Evolutionary conservation across 2,888 invertebrate genomes (phyloP), one percentile per base, ranked within the genome.

Genomic region (Xylophagus ater): DNA sequence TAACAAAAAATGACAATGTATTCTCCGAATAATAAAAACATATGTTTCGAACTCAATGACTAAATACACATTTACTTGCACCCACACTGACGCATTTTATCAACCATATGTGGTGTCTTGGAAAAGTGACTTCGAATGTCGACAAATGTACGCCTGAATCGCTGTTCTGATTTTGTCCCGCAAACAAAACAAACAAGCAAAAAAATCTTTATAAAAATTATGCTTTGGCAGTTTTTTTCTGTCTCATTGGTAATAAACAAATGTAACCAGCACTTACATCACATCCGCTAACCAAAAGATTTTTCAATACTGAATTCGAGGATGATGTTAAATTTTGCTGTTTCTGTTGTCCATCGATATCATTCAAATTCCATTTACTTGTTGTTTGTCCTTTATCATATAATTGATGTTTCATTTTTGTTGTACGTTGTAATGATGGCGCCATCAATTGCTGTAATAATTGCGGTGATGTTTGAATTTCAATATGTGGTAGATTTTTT

Each of bases 241-340:
- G 74, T 58, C 74, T 68, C 63, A 74, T 70, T 55, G 79, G 80
- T 62, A 81, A 78, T 67, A 84, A 73, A 67, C 87, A 87, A 59
- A 82, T 78, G 66, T 93, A 93, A 51, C 92, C 93, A 52, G 89
- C 85, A 69, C 84, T 84, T 62, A 86, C 82, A 67, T 93, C 93
- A 67, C 89, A 90, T 55, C 93, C 93, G 73, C 86, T 89, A 69
- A 93, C 84, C 71, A 93, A 74, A 53, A 93, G 78, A 71, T 93
- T 93, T 81, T 89, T 86, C 58, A 93, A 77, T 59, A 93, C 92
- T 34, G 65, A 65, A 30, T 63, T 60, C 12, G 63, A 62, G 30
- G 59, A 52, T 41, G 55, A 54, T 21, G 34, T 18, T 26, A 29
- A n/a, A n/a, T 53, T 53, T 9, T 67, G 65, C 2, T 67, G 66